Conservation (phyloP, 2,113 vertebrate genomes). For the Prochilodus magdalenae region DNA sequence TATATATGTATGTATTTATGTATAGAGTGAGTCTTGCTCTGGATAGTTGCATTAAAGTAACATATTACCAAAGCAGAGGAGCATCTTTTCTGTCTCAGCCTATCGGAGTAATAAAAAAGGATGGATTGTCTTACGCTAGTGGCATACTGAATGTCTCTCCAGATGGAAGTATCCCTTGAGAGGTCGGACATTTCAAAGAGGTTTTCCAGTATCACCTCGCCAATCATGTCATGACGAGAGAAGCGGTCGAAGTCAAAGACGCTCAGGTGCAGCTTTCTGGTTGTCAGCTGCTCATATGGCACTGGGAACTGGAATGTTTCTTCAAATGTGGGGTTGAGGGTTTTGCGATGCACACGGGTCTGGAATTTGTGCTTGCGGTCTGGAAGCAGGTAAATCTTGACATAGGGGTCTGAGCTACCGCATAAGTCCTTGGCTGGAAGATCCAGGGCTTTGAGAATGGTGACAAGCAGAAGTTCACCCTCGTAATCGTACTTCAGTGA, state of each 20-base stretch:
- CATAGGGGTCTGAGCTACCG: slow-evolving; percentile 87
- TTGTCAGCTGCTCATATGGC: slow-evolving; percentile 87
- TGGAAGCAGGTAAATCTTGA: slow-evolving; percentile 89
- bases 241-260: slow-evolving; percentile 98
- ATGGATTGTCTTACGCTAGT: slow-evolving; percentile 69
- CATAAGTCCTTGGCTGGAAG: slow-evolving; percentile 86
- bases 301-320: slow-evolving; percentile 90
- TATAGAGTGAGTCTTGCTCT: background rate
- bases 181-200: slow-evolving; percentile 94
- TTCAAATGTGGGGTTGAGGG: slow-evolving; percentile 86
- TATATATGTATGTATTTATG: background rate
- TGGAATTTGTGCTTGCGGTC: slow-evolving; percentile 89
- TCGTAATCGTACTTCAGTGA: slow-evolving; percentile 79
- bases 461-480: slow-evolving; percentile 80
- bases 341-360: slow-evolving; percentile 88
- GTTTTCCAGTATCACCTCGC: slow-evolving; percentile 96
- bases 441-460: slow-evolving; percentile 85
- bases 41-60: slow-evolving; percentile 15
- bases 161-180: slow-evolving; percentile 91
- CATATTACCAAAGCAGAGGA: slow-evolving; percentile 2
- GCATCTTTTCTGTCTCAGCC: background rate
- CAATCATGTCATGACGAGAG: slow-evolving; percentile 97
- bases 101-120: slow-evolving; percentile 25
- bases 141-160: slow-evolving; percentile 90
- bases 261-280: slow-evolving; percentile 93